Percentiles rank a stretch among this genome's conserved stretches.
phyloP scores from a whole-genome alignment of 2,797 vertebrate species.

The Eupleurogrammus muticus region DNA sequence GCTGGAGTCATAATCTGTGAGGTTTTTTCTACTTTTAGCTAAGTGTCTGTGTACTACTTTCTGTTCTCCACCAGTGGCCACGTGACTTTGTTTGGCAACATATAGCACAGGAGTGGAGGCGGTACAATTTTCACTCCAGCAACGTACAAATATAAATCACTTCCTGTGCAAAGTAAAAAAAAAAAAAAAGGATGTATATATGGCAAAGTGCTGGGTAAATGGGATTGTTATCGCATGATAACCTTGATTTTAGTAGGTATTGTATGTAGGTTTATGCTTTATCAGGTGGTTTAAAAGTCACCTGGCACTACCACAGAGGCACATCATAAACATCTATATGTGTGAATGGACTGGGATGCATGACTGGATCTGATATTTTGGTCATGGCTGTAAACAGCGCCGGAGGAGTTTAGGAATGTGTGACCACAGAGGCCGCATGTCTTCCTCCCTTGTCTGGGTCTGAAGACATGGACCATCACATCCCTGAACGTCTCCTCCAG shows the following conservation, averaged over 20 bases:
- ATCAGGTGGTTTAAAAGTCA: conserved; percentile 14
- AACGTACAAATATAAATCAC: conserved; percentile 24
- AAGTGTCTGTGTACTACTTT: not conserved
- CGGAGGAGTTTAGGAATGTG: conserved; percentile 85
- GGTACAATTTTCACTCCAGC: conserved; percentile 28
- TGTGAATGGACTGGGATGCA: conserved; percentile 56
- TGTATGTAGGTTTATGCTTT: not conserved
- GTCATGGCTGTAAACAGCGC: conserved; percentile 78
- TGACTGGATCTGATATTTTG: conserved; percentile 82
- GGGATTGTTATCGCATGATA: not conserved
- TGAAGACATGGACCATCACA: conserved; percentile 74
- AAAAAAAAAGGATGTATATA: conserved; percentile 36
- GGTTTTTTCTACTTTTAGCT: conserved; percentile 37
- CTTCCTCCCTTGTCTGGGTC: conserved; percentile 77
- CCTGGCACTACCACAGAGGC: conserved; percentile 21
- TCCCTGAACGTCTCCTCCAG: conserved; percentile 74
- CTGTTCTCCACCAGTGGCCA: conserved; percentile 31
- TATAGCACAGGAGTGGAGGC: conserved; percentile 34
- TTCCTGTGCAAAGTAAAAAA: conserved; percentile 50
- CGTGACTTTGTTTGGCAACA: conserved; percentile 75
- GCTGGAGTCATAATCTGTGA: conserved; percentile 24
- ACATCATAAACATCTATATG: conserved; percentile 67
- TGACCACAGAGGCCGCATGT: conserved; percentile 77
- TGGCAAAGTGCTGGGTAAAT: conserved; percentile 14
- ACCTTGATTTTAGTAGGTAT: not conserved